A percentile compares a stretch with the other conserved stretches of the same genome.
Conservation (phyloP, 2,888 invertebrate species). For the Brachypalpus laphriformis region DNA sequence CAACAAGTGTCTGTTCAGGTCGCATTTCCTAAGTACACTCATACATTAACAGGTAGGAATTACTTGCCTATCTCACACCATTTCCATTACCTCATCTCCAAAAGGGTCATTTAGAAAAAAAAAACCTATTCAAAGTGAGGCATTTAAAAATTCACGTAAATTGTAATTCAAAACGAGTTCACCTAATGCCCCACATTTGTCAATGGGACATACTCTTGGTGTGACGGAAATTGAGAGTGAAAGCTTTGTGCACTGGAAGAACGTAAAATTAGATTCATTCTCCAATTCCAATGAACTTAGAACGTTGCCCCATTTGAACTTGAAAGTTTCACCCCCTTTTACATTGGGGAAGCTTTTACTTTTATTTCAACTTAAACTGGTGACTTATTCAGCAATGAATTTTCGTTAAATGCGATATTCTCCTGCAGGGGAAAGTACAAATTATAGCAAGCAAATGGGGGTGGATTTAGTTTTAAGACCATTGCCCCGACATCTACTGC, state of each 20-base stretch:
- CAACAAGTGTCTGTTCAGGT: conserved; percentile 57
- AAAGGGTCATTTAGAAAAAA: conserved; percentile 4
- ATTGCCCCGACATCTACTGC: background rate
- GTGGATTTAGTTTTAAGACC: background rate
- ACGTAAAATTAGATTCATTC: conserved; percentile 26
- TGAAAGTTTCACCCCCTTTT: background rate
- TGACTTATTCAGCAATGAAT: conserved; percentile 44
- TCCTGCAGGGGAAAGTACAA: background rate
- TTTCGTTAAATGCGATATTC: background rate
- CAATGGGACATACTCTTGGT: conserved; percentile 47
- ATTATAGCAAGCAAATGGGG: background rate
- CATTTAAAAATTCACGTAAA: conserved; percentile 46
- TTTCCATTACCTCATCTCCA: background rate
- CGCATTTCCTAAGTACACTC: background rate
- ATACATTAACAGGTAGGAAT: background rate
- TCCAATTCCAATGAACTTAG: conserved; percentile 15
- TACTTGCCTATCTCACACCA: background rate
- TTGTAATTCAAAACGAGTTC: conserved; percentile 60
- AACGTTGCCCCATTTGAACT: conserved; percentile 31
- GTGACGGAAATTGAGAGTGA: conserved; percentile 58
- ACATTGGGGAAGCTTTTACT: background rate
- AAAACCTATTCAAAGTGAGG: background rate
- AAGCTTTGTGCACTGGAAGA: conserved; percentile 48
- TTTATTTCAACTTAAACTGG: background rate
- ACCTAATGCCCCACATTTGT: conserved; percentile 68